These are phyloP conservation scores for Lithophane semibrunnea DNA, from an alignment of 2,888 invertebrate species.

Conservation along the genomic window DNA sequence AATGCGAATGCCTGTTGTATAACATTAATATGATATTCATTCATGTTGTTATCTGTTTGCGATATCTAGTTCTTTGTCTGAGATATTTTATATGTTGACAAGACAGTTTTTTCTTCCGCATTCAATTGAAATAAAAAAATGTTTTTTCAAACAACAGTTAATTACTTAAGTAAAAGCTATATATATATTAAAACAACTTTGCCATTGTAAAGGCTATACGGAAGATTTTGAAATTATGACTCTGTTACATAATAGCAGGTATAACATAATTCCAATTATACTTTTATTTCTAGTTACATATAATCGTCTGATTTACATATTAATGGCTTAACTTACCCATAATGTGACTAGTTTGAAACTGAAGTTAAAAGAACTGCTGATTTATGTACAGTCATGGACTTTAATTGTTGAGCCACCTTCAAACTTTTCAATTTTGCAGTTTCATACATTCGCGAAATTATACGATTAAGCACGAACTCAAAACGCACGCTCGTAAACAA, in stretches of 20 bases:
- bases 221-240: neutral
- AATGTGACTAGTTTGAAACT: neutral
- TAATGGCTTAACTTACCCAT: neutral
- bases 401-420: no score
- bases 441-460: no score
- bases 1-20: conserved; percentile 30
- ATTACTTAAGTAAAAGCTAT: neutral
- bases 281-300: neutral
- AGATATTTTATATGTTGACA: conserved; percentile 10
- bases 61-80: conserved; percentile 22
- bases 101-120: conserved; percentile 3
- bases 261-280: neutral
- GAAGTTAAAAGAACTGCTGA: neutral
- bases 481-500: no score
- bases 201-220: neutral
- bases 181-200: neutral
- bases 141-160: neutral
- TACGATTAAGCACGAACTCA: no score
- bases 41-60: conserved; percentile 18
- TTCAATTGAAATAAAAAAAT: conserved; percentile 1
- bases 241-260: neutral
- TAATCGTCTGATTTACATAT: neutral
- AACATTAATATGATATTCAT: conserved; percentile 27
- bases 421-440: no score
- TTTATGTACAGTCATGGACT: no score